phyloP scores from a whole-genome alignment of 2,797 vertebrate species.

The Chelon labrosus region DNA sequence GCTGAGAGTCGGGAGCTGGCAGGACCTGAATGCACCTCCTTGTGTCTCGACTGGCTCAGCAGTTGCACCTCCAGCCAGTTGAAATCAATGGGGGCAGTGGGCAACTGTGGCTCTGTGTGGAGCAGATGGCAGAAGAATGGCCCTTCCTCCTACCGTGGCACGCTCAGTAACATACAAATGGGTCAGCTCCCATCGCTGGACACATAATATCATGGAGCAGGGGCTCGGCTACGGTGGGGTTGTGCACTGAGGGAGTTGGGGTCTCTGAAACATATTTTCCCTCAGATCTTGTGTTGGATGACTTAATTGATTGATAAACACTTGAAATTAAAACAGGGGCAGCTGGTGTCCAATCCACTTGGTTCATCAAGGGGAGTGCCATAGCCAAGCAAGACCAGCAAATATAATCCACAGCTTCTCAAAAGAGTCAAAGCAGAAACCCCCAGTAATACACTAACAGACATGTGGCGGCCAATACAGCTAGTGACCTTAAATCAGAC shows the following conservation, averaged over 20 bases:
- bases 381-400: constrained; percentile 18
- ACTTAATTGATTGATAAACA: constrained; percentile 48
- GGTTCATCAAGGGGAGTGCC: constrained; percentile 5
- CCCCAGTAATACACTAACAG: not conserved
- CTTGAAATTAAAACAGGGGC: constrained; percentile 48
- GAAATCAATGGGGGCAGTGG: constrained; percentile 76
- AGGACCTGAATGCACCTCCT: constrained; percentile 80
- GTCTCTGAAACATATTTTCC: constrained; percentile 42
- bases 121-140: constrained; percentile 85
- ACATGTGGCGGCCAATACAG: not conserved
- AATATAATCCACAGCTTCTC: not conserved
- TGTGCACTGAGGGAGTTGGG: constrained; percentile 26
- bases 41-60: constrained; percentile 76
- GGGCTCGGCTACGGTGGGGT: constrained; percentile 3
- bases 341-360: constrained; percentile 29
- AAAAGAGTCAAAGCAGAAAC: constrained; percentile 4
- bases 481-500: constrained; percentile 13
- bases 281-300: constrained; percentile 50
- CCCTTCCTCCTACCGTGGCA: constrained; percentile 68
- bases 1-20: constrained; percentile 74
- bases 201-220: constrained; percentile 50
- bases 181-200: constrained; percentile 54
- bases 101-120: constrained; percentile 76
- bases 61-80: constrained; percentile 76
- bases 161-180: constrained; percentile 77